Evolutionary conservation across 1,140 invertebrate species (phyloP), one percentile per base, ranked within the genome.

Genomic region (Neotoxoptera formosana): DNA sequence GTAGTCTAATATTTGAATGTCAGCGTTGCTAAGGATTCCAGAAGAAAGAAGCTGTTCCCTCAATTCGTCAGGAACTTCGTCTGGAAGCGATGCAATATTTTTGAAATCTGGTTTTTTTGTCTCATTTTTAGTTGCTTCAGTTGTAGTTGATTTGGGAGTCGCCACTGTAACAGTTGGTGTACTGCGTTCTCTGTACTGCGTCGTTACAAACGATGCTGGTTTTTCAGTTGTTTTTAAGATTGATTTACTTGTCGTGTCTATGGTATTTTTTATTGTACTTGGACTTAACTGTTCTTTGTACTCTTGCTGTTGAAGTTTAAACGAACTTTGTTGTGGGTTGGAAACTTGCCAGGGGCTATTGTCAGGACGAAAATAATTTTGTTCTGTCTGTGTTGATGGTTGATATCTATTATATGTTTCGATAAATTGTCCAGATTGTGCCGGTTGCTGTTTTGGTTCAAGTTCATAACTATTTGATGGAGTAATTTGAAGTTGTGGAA

Each of bases 41-140:
- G 97, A 98, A 83, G 97, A 97, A n/a, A 98, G 94, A 0, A 98
- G 95, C 94, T 98, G 97, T 95, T 98, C 96, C 88, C 97, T 96
- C 60, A 98, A 96, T 95, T 98, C 97, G 93, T 98, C 97, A 3
- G 98, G 98, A 17, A 98, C 97, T 96, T 98, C 98, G 95, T 98
- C 97, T 20, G 98, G 98, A 45, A 98, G 95, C 95, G 97, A 96
- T 0, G 96, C 95, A 1, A 96, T 94, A 94, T 96, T 95, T 83
- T 96, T 95, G 94, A 96, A 95, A 95, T 95, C 94, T 20, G 56
- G 45, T 95, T 96, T 94, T 96, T 92, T 94, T 34, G 67, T 93
- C 2, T 91, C 84, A 48, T 91, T 56, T 76, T 92, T 92, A 36
- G 47, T 1, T 45, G 56, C 89, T 53, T 93, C 90, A 34, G 83